Percentiles rank a stretch among this genome's conserved stretches.
phyloP scores from a whole-genome alignment of 1,140 invertebrate genomes.

The Coelopa frigida region DNA sequence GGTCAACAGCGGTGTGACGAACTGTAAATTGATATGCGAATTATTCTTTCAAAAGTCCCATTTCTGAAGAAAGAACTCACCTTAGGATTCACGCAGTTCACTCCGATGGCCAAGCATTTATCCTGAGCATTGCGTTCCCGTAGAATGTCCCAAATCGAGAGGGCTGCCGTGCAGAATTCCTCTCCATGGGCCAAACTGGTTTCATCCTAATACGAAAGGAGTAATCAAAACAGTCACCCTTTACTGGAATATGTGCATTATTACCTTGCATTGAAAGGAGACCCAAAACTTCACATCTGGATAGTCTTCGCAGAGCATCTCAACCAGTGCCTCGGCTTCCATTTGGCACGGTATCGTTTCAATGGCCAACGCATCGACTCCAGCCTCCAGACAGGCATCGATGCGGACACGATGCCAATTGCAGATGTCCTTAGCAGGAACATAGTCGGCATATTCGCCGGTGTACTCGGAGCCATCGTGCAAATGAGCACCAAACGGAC shows the following conservation, averaged over 20 bases:
- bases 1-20: slow-evolving; percentile 52
- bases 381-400: slow-evolving; percentile 64
- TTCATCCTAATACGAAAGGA: slow-evolving; percentile 55
- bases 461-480: slow-evolving; percentile 87
- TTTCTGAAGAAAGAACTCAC: slow-evolving; percentile 21
- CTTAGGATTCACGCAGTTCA: slow-evolving; percentile 73
- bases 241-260: no score
- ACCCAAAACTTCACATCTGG: slow-evolving; percentile 74
- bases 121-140: slow-evolving; percentile 50
- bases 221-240: not conserved
- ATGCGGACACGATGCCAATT: slow-evolving; percentile 81
- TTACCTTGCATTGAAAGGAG: slow-evolving; percentile 44
- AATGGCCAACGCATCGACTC: slow-evolving; percentile 75
- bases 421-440: slow-evolving; percentile 59
- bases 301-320: slow-evolving; percentile 67
- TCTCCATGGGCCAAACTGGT: slow-evolving; percentile 69
- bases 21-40: slow-evolving; percentile 6
- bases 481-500: slow-evolving; percentile 81
- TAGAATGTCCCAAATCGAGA: slow-evolving; percentile 51
- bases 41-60: slow-evolving; percentile 7
- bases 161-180: slow-evolving; percentile 53
- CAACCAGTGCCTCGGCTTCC: slow-evolving; percentile 75
- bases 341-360: slow-evolving; percentile 82
- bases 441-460: slow-evolving; percentile 69
- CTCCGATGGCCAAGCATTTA: slow-evolving; percentile 75